A percentile compares a stretch with the other conserved stretches of the same genome.
Evolutionary conservation across 2,888 invertebrate genomes (phyloP).

Genomic region (Augiades crinisus): DNA sequence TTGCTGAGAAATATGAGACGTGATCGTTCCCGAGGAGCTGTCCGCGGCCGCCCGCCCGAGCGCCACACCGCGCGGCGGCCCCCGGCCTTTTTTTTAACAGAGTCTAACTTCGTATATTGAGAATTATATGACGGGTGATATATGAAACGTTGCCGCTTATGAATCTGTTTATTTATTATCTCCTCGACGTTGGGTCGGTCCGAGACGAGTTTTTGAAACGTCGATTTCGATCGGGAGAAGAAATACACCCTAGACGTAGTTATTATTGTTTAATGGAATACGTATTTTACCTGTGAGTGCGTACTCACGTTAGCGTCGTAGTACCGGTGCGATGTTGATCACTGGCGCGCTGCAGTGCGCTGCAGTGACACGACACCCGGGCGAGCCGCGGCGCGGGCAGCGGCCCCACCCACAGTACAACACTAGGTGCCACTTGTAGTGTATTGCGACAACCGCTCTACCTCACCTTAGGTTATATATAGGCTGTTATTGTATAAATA

Average conservation of each 20-base stretch:
- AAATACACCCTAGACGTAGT: constrained; percentile 78
- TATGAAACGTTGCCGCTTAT: constrained; percentile 81
- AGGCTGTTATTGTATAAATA: constrained; percentile 78
- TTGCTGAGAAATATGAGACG: constrained; percentile 83
- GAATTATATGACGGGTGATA: constrained; percentile 82
- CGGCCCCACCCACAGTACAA: constrained; percentile 40
- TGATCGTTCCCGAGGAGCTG: constrained; percentile 74
- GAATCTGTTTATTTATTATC: constrained; percentile 77
- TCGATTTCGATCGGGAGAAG: constrained; percentile 80
- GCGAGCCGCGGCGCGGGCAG: constrained; percentile 28
- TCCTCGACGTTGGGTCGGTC: constrained; percentile 79
- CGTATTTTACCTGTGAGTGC: constrained; percentile 68
- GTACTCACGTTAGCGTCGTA: constrained; percentile 71
- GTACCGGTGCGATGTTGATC: constrained; percentile 76
- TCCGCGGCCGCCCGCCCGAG: constrained; percentile 64
- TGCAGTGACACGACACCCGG: constrained; percentile 32
- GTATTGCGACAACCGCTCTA: constrained; percentile 71
- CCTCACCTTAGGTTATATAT: constrained; percentile 72
- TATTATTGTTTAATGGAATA: constrained; percentile 66
- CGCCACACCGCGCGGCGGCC: constrained; percentile 68
- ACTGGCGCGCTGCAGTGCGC: constrained; percentile 51
- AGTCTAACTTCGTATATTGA: constrained; percentile 79
- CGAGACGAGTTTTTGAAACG: constrained; percentile 80
- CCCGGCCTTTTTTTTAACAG: constrained; percentile 62
- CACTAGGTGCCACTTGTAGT: constrained; percentile 39